Base-by-base conservation (phyloP, 2,113 vertebrate species). In the Myotis yumanensis region DNA sequence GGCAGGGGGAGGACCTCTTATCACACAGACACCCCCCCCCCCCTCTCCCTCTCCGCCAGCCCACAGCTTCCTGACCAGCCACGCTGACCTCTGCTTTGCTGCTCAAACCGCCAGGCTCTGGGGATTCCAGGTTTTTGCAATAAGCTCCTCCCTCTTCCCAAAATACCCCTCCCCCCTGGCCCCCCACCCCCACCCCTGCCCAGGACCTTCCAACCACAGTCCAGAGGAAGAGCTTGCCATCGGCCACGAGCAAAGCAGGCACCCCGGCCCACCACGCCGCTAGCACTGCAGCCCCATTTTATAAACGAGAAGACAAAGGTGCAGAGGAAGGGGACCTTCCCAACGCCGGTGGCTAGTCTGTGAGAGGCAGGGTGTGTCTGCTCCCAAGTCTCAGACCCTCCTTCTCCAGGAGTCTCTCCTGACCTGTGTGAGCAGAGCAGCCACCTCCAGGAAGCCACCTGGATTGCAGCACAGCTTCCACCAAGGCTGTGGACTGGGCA, bases 201-300 rank as follows among this genome's bases (percentile, higher is more conserved):
- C 54, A 22, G 43, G 32, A 28, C 7, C 11, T 4, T 57, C 37
- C 52, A 25, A 57, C 9, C 86, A 28, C 15, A 17, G n/a, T 4
- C 46, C 6, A 8, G 12, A 23, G 52, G n/a, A 37, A 57, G 91
- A 35, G 40, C 46, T 54, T 32, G 35, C 52, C 35, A 3, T 23
- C 10, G 5, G 89, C 62, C 77, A 35, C 16, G 40, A 59, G 40
- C 11, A 3, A 32, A 57, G 30, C 37, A 17, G 16, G 35, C 16
- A 3, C 5, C 25, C 59, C 30, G 11, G 11, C 46, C 32, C 10
- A 23, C 37, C 40, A 11, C 5, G 7, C 1, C 4, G 16, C 62
- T 3, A 2, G 32, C 4, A 1, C 1, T 0, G 15, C 0, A 15
- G 25, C 4, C 37, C 32, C 40, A 18, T 22, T 35, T 73, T 17